Base-by-base conservation (phyloP, 2,888 invertebrate genomes). In the Hylaea fasciaria region DNA sequence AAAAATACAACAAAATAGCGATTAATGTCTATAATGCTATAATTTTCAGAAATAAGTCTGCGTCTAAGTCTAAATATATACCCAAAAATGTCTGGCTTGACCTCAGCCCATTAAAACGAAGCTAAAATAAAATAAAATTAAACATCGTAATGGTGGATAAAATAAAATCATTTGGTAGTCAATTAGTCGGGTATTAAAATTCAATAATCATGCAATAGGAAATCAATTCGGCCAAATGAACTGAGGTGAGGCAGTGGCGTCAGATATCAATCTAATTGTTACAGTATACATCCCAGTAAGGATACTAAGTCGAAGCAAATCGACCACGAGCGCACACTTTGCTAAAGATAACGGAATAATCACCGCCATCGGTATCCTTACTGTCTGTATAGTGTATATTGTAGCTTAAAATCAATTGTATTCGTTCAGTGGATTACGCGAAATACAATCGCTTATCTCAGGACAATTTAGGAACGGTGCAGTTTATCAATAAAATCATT, bases 401-500 rank as follows among this genome's bases (percentile, higher is more conserved):
- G 72, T 71, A 53, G 69, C 67, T 72, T 72, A 76, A 66, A 58
- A 65, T 66, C 66, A 68, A 56, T 53, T 49, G 60, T 67, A 64
- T 68, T 70, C 69, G 62, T 68, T 69, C 89, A 91, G 85, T 90
- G 84, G 89, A 89, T 91, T 91, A 87, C 74, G 76, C 81, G 82
- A 87, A 88, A 78, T 70, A 79, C 80, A 88, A 78, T 65, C 44
- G 62, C 68, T 72, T 75, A 77, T 79, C 82, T 78, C 70, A 83
- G 77, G 79, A 80, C 83, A 85, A 44, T 84, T 77, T 91, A 91
- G 91, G 91, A 91, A 91, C 91, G 85, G 81, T 74, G 77, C 78
- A 85, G 83, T 84, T 83, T 89, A 89, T 85, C 48, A 86, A 82
- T 83, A 84, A 86, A 85, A 87, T 91, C 91, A 91, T 91, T 90